phyloP scores from a whole-genome alignment of 2,888 invertebrate species.

The Drosophila stalkeri region DNA sequence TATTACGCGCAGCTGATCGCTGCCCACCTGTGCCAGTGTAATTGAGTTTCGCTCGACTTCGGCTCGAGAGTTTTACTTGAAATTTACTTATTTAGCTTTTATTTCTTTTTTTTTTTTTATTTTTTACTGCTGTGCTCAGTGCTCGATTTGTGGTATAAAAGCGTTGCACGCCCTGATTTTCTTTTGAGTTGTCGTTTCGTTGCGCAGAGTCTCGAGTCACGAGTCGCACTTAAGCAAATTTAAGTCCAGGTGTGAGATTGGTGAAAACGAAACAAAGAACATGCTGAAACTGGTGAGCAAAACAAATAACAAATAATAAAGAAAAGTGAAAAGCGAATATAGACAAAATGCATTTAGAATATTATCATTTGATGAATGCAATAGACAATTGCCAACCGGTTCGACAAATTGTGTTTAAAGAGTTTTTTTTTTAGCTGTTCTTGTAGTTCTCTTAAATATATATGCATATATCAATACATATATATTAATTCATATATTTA shows the following conservation, averaged over 20 bases:
- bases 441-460: slow-evolving; percentile 19
- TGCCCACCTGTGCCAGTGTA: slow-evolving; percentile 38
- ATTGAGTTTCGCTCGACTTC: slow-evolving; percentile 62
- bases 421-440: slow-evolving; percentile 36
- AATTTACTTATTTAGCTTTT: slow-evolving; percentile 43
- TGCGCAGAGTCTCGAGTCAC: slow-evolving; percentile 83
- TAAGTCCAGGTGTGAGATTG: slow-evolving; percentile 53
- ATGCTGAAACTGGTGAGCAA: slow-evolving; percentile 67
- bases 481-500: neutral
- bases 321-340: slow-evolving; percentile 23
- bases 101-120: slow-evolving; percentile 17
- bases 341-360: slow-evolving; percentile 26
- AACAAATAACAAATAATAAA: slow-evolving; percentile 24
- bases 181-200: slow-evolving; percentile 85
- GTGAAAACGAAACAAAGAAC: slow-evolving; percentile 57
- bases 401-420: slow-evolving; percentile 34
- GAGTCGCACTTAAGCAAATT: slow-evolving; percentile 14
- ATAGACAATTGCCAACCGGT: slow-evolving; percentile 44
- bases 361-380: slow-evolving; percentile 38
- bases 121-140: slow-evolving; percentile 22
- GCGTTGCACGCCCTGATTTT: slow-evolving; percentile 84
- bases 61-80: slow-evolving; percentile 53
- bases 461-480: neutral
- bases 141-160: slow-evolving; percentile 83
- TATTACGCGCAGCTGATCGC: slow-evolving; percentile 64